Conservation (phyloP, 2,888 invertebrate species). For the Leucoptera coffeella region DNA sequence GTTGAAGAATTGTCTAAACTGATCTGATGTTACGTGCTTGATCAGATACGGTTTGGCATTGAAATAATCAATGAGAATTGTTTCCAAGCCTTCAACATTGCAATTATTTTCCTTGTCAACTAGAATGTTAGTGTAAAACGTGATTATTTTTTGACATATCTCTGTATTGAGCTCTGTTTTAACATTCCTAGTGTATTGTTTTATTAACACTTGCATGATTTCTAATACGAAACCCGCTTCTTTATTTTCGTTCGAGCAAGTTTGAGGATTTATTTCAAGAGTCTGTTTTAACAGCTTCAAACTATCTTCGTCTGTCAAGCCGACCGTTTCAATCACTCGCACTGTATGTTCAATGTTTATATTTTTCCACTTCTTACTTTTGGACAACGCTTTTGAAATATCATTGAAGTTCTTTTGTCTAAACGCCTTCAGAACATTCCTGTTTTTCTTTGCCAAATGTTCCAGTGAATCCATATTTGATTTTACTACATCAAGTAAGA, state of each 20-base stretch:
- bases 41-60: slow-evolving; percentile 56
- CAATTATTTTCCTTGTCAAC: slow-evolving; percentile 23
- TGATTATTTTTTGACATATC: slow-evolving; percentile 23
- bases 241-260: slow-evolving; percentile 37
- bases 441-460: slow-evolving; percentile 21
- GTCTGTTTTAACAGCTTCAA: slow-evolving; percentile 29
- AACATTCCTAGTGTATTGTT: slow-evolving; percentile 30
- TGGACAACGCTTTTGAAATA: slow-evolving; percentile 34
- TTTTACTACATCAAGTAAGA: slow-evolving; percentile 21
- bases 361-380: slow-evolving; percentile 30
- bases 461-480: slow-evolving; percentile 19
- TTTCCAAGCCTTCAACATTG: slow-evolving; percentile 50
- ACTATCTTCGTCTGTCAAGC: slow-evolving; percentile 29
- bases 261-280: slow-evolving; percentile 17
- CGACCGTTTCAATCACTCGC: slow-evolving; percentile 32
- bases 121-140: slow-evolving; percentile 36
- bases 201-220: slow-evolving; percentile 33
- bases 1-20: slow-evolving; percentile 48
- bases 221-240: slow-evolving; percentile 45
- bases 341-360: slow-evolving; percentile 22
- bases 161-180: slow-evolving; percentile 20
- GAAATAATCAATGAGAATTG: slow-evolving; percentile 49
- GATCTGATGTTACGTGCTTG: slow-evolving; percentile 31
- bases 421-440: slow-evolving; percentile 38
- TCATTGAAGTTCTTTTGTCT: slow-evolving; percentile 47